Conservation (phyloP, 35 echinoderm and acorn worm genomes). For the Hemicentrotus pulcherrimus region DNA sequence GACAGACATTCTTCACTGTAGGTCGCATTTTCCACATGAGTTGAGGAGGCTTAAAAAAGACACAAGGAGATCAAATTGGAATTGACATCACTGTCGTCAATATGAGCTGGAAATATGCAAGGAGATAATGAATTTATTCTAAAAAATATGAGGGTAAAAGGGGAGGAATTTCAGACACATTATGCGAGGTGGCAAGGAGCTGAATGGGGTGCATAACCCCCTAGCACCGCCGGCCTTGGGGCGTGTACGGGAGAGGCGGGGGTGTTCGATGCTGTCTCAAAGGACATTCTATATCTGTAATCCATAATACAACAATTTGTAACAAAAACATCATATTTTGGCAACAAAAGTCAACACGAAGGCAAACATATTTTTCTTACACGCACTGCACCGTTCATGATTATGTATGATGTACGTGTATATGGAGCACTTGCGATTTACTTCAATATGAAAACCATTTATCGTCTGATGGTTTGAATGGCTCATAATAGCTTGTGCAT, state of each 20-base stretch:
- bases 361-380: neutral
- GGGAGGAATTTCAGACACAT: neutral
- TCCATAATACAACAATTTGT: constrained; percentile 5
- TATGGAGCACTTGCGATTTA: neutral
- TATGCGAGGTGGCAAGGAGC: neutral
- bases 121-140: neutral
- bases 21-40: neutral
- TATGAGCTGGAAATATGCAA: neutral
- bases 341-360: neutral
- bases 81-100: neutral
- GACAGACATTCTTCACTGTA: neutral
- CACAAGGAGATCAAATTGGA: neutral
- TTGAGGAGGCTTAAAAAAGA: neutral
- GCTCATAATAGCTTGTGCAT: too few relatives aligned
- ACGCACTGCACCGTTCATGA: neutral
- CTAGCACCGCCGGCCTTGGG: neutral
- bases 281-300: neutral
- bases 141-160: neutral
- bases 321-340: constrained; percentile 5
- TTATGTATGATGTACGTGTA: neutral
- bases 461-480: too few relatives aligned
- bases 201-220: neutral
- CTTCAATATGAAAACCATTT: neutral
- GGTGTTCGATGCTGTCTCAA: neutral
- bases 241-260: neutral